phyloP scores from a whole-genome alignment of 2,113 vertebrate species.

The Tetrax tetrax region DNA sequence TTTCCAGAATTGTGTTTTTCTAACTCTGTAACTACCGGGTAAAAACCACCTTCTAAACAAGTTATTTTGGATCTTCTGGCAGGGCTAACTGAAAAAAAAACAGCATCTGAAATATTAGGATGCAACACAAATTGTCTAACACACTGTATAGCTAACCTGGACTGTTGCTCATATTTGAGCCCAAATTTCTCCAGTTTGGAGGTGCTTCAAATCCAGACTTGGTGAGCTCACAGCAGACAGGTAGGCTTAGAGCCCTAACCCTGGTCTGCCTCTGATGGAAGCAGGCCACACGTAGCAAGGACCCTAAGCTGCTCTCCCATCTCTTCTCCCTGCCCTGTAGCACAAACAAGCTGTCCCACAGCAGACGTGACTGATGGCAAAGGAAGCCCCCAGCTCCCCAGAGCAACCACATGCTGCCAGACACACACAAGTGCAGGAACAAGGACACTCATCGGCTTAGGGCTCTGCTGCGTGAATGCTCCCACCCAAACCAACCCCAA shows the following conservation, averaged over 20 bases:
- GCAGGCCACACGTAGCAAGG: not conserved
- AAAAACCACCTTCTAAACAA: not conserved
- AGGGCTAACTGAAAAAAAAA: not conserved
- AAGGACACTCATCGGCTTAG: not conserved
- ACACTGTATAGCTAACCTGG: not conserved
- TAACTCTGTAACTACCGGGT: not conserved
- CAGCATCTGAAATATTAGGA: not conserved
- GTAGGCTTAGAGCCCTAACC: not conserved
- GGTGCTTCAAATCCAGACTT: not conserved
- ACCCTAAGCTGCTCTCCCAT: not conserved
- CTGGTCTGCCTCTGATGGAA: not conserved
- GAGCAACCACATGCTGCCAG: not conserved
- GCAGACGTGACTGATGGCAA: constrained; percentile 9
- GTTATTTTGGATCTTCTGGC: not conserved
- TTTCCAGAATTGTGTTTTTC: not conserved
- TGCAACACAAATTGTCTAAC: not conserved
- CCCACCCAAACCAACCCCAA: not conserved
- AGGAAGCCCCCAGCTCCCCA: not conserved
- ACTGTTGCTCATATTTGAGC: not conserved
- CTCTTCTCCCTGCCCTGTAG: not conserved
- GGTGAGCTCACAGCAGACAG: fast-evolving
- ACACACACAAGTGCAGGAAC: not conserved
- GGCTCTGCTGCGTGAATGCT: not conserved
- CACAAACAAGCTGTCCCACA: constrained; percentile 5
- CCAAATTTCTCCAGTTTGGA: not conserved